Conservation (phyloP, 2,888 invertebrate genomes). For the Tipula lateralis region DNA sequence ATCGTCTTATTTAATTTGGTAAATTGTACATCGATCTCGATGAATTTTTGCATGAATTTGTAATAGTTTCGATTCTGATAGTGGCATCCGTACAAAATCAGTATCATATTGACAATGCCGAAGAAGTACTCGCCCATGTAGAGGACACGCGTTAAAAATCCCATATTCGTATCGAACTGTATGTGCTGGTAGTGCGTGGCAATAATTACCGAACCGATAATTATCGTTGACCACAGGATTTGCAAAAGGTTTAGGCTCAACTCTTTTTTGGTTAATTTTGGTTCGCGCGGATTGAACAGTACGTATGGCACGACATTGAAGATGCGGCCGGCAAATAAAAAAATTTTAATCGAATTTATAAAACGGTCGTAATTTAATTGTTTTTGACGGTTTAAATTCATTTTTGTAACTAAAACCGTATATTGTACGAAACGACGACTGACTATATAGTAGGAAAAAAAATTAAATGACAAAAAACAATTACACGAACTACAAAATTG, state of each 20-base stretch:
- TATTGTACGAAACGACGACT: not conserved
- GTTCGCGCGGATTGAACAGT: not conserved
- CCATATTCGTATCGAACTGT: slow-evolving; percentile 29
- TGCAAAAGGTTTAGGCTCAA: not conserved
- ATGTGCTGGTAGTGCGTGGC: slow-evolving; percentile 30
- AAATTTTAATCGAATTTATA: not conserved
- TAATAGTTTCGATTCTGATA: slow-evolving; percentile 14
- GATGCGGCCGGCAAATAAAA: not conserved
- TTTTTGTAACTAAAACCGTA: not conserved
- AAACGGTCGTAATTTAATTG: not conserved
- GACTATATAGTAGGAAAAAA: not conserved
- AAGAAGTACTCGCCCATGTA: slow-evolving; percentile 31
- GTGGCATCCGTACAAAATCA: slow-evolving; percentile 30
- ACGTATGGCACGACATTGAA: not conserved
- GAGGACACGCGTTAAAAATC: slow-evolving; percentile 29
- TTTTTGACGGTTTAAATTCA: not conserved
- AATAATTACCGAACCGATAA: not conserved
- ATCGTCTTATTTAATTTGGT: not conserved
- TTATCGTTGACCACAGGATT: not conserved
- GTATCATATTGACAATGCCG: slow-evolving; percentile 29
- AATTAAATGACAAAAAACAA: not conserved
- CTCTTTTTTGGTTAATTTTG: not conserved
- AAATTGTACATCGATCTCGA: slow-evolving; percentile 27
- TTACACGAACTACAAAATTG: not conserved
- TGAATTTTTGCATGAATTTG: not conserved